Base-by-base conservation (phyloP, 2,888 invertebrate genomes). In the Parnassius orleans region DNA sequence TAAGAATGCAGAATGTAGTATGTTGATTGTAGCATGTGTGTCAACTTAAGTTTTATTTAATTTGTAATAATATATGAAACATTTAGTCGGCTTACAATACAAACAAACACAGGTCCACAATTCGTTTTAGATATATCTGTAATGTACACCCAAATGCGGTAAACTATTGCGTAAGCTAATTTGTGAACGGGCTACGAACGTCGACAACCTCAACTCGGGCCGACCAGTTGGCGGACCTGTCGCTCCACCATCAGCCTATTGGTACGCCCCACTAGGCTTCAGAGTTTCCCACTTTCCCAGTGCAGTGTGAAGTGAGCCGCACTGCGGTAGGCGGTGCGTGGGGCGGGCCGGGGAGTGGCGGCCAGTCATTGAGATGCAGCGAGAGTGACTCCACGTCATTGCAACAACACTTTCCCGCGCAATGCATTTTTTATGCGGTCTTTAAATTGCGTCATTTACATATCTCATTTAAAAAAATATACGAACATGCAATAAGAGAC, bases 231-330 rank as follows among this genome's bases (percentile, higher is more conserved):
- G 19, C 10, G 50, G 33, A 7, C 48, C 1, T 48, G 48, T 48
- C 7, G 3, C 14, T 48, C 14, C 14, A 48, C 48, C 48, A 14
- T 48, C 48, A 48, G 33, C 33, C 33, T 33, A 41, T 44, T 14
- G 15, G 19, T 43, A 24, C 64, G 65, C 68, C 65, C 67, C 70
- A 75, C 78, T 78, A 78, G 74, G 75, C 65, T 80, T 81, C 83
- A 80, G 77, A 79, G 81, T 87, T 88, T 88, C 86, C 88, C 86
- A 85, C 86, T 87, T 89, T 87, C 84, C 86, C 80, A 68, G 72
- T 81, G 78, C 77, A 74, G 63, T 63, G 78, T 80, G 87, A 87
- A 88, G 87, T 87, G 79, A 74, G 81, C 77, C 69, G 65, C 76
- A 78, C 76, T 69, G 66, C 76, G 78, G 83, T 84, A 83, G 87